Evolutionary conservation across 2,888 invertebrate species (phyloP), one percentile per base, ranked within the genome.

Genomic region (Fissipunctia ypsillon): DNA sequence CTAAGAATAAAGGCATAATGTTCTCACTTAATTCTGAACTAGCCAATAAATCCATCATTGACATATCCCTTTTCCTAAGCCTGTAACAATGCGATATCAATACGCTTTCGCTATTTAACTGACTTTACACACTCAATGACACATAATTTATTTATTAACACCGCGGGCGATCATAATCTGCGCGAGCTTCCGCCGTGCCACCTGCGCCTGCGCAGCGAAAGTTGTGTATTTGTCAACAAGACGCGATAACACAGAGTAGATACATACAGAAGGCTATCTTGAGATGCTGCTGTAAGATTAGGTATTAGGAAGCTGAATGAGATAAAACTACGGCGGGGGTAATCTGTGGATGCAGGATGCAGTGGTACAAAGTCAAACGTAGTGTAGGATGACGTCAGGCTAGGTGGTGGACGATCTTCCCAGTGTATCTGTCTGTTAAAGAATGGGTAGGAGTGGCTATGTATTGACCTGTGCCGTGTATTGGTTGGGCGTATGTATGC

Each of bases 211-310:
- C 90, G 91, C 92, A 90, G 94, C 91, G 94, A 94, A 94, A 94
- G 94, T 93, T 84, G 88, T 90, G 88, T 89, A 93, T 94, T 94
- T 94, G 94, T 94, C 94, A 94, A 93, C 91, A 85, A 86, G 85
- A 74, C 89, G 82, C 88, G 76, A 78, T 78, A 68, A 73, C 65
- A 57, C 48, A 52, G 65, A 73, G 25, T 76, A 72, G 48, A 60
- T 56, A 28, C 16, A 50, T 56, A n/a, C 77, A 73, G 81, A 80
- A 80, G 65, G 52, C 43, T 65, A 52, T 57, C 31, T 54, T 19
- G n/a, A 54, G 14, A 73, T 28, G 45, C 1, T 69, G 48, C 4
- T 43, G 43, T 43, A 2, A 31, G 54, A 52, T 76, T 38, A 43
- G 0, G n/a, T 25, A 31, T 25, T 25, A n/a, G 22, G 25, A 10